Evolutionary conservation across 2,797 vertebrate genomes (phyloP).

Genomic region (Miichthys miiuy): DNA sequence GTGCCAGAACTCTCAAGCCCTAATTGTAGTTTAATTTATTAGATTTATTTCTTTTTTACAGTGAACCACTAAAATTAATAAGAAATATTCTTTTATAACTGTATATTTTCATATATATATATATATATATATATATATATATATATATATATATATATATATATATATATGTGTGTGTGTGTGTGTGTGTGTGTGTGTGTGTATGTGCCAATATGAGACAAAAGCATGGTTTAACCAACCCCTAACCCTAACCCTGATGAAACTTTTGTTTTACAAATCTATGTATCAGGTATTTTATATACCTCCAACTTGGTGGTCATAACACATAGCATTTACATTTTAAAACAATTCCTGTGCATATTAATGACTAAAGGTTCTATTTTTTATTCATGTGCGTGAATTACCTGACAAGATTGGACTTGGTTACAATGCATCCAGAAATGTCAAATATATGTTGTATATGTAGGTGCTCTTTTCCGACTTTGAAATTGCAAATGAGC

Average conservation of each 20-base stretch:
- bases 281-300: neutral
- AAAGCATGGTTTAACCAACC: too few relatives aligned
- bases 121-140: neutral
- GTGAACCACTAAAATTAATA: neutral
- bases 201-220: too few relatives aligned
- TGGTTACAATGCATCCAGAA: neutral
- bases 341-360: neutral
- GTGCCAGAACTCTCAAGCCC: neutral
- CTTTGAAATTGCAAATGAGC: neutral
- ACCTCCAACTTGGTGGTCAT: neutral
- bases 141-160: neutral
- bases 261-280: too few relatives aligned
- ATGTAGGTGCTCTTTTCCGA: too few relatives aligned
- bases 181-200: too few relatives aligned
- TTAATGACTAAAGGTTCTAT: neutral
- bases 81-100: neutral
- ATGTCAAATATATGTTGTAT: neutral
- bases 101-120: neutral
- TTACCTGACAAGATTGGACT: neutral
- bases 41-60: neutral
- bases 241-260: too few relatives aligned
- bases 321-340: neutral
- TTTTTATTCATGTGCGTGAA: neutral
- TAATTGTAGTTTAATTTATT: constrained; percentile 14
- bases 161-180: neutral